Base-by-base conservation (phyloP, 2,888 invertebrate genomes). In the Ditula angustiorana region DNA sequence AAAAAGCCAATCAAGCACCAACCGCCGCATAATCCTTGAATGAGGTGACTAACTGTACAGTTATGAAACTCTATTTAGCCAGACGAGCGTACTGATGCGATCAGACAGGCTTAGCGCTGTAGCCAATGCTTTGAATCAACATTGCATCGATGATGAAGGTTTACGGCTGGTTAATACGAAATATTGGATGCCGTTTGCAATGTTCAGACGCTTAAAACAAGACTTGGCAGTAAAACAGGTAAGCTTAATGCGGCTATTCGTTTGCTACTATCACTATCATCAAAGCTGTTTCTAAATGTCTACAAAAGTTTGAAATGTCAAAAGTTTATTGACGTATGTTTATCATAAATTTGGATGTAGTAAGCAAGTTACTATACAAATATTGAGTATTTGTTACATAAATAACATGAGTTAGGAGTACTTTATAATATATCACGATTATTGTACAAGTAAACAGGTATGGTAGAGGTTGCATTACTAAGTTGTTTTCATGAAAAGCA, bases 21-120 rank as follows among this genome's bases (percentile, higher is more conserved):
- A 69, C 70, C 68, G 61, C 71, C 69, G 73, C 72, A 75, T 86
- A 83, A 85, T 82, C 84, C 81, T 81, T 82, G 80, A 83, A 80
- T 81, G 74, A 74, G 76, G 76, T 82, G 81, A 82, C 81, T 86
- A 83, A 84, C 74, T 70, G 73, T 72, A 72, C 74, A 76, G 72
- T 73, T 74, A 75, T 72, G 76, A 76, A 76, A 78, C 78, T 79
- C 74, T 72, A 71, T 74, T 78, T 74, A 77, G 68, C 68, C 63
- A 76, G 77, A 75, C 78, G 74, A 68, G 72, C 74, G 74, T 52
- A 62, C 67, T 67, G 67, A 69, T 71, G 61, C 58, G 67, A 69
- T 71, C 66, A 57, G 67, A 70, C 62, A 64, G 53, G 62, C 65
- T 68, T 70, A 67, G 53, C 63, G 63, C 44, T 64, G 64, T 53